A percentile compares a stretch with the other conserved stretches of the same genome.
phyloP scores from a whole-genome alignment of 2,888 invertebrate species.

The Eupithecia tripunctaria region DNA sequence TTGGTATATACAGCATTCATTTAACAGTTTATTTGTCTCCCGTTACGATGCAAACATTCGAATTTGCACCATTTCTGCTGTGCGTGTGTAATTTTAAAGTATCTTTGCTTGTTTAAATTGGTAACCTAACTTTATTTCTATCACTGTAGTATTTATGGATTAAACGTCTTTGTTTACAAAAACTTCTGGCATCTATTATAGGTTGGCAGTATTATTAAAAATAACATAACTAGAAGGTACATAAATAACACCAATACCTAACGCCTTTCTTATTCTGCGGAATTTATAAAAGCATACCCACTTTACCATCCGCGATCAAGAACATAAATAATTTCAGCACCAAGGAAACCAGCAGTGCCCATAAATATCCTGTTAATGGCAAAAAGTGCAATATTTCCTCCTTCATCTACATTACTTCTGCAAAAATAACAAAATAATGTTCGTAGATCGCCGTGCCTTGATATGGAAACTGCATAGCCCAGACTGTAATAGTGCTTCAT shows the following conservation, averaged over 20 bases:
- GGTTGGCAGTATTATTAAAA: neutral
- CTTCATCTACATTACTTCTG: constrained; percentile 78
- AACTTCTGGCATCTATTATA: neutral
- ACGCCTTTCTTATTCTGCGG: constrained; percentile 5
- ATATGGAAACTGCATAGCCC: constrained; percentile 72
- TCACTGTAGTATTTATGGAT: neutral
- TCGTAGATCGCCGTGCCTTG: constrained; percentile 69
- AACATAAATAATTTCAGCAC: constrained; percentile 74
- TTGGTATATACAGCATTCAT: neutral
- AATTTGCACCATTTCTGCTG: neutral
- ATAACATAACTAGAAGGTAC: neutral
- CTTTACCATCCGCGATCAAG: constrained; percentile 50
- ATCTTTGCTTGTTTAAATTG: neutral
- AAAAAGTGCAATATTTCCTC: constrained; percentile 71
- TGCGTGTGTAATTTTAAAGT: neutral
- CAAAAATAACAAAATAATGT: constrained; percentile 79
- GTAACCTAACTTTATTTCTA: neutral
- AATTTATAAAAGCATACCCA: constrained; percentile 30
- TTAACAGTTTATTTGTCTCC: neutral
- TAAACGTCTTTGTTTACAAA: no score
- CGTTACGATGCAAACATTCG: neutral
- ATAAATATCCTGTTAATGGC: constrained; percentile 75
- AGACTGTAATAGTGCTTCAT: constrained; percentile 60
- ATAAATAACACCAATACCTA: neutral
- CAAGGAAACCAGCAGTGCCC: constrained; percentile 60